Evolutionary conservation across 1,140 invertebrate species (phyloP).

Genomic region (Apis mellifera): DNA sequence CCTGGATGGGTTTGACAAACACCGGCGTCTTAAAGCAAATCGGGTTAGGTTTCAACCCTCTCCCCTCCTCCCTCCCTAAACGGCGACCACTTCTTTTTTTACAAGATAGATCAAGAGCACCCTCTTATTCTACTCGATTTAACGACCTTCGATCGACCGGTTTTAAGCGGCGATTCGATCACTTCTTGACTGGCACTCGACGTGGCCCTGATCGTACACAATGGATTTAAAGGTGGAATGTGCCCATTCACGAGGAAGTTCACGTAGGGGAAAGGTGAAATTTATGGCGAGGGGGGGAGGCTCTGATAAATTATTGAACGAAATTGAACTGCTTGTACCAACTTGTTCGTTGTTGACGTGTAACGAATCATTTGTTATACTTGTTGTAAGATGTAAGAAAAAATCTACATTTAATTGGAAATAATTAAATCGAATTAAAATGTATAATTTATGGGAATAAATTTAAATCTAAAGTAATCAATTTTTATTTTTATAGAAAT

Average conservation of each 20-base stretch:
- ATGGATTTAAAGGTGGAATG: slow-evolving; percentile 2
- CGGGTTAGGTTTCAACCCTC: not conserved
- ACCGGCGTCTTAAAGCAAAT: slow-evolving; percentile 29
- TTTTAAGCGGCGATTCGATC: slow-evolving; percentile 10
- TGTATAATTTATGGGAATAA: no score
- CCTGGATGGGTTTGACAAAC: slow-evolving; percentile 46
- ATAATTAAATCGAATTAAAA: not conserved
- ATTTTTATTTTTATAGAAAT: no score
- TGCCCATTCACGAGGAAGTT: not conserved
- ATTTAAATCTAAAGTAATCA: no score
- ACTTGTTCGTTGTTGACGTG: not conserved
- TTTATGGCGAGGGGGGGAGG: slow-evolving; percentile 6
- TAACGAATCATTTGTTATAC: no score
- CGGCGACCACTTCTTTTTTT: not conserved
- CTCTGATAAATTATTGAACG: not conserved
- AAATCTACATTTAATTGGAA: not conserved
- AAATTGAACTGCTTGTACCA: slow-evolving; percentile 18
- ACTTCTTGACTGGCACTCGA: not conserved
- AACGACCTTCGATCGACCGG: slow-evolving; percentile 37
- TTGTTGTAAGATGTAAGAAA: no score
- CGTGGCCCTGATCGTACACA: not conserved
- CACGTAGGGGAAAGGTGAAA: not conserved
- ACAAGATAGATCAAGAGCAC: not conserved
- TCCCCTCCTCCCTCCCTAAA: no score
- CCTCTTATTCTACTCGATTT: slow-evolving; percentile 42